These are phyloP conservation scores for Rhynchonema sp. DNA, from an alignment of 2,888 invertebrate genomes.

Conservation along the genomic window DNA sequence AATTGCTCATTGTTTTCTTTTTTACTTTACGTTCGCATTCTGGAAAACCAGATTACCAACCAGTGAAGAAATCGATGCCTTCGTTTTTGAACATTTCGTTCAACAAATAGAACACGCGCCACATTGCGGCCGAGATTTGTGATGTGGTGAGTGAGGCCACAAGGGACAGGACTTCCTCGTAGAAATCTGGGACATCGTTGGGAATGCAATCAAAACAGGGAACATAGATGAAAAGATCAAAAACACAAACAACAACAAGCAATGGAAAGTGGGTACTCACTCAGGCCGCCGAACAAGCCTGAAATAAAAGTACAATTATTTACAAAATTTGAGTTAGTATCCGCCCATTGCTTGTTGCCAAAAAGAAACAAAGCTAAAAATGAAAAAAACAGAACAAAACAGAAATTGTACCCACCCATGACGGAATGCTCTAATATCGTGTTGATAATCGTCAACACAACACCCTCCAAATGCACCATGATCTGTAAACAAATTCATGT, in stretches of 20 bases:
- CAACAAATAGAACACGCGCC: constrained; percentile 56
- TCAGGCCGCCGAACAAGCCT: constrained; percentile 1
- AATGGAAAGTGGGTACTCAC: neutral
- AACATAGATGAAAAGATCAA: neutral
- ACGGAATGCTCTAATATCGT: constrained; percentile 48
- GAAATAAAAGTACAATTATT: neutral
- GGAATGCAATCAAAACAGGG: neutral
- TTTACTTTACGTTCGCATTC: neutral
- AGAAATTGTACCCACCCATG: too few species aligned
- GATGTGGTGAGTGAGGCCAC: constrained; percentile 74
- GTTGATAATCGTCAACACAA: constrained; percentile 63
- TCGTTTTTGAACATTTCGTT: constrained; percentile 55
- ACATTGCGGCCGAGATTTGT: constrained; percentile 75
- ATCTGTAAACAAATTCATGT: constrained; percentile 41
- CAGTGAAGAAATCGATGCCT: constrained; percentile 69
- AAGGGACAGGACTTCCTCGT: constrained; percentile 81
- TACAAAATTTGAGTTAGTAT: too few species aligned
- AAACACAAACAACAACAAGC: neutral
- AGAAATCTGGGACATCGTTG: constrained; percentile 54
- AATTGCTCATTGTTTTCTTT: neutral
- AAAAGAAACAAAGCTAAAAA: constrained; percentile 1
- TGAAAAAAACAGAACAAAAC: neutral
- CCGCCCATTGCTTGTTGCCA: too few species aligned
- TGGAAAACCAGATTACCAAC: constrained; percentile 15
- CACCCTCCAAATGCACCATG: constrained; percentile 67